These are phyloP conservation scores for Chelonus formosanus DNA, from an alignment of 2,888 invertebrate species.

Conservation along the genomic window DNA sequence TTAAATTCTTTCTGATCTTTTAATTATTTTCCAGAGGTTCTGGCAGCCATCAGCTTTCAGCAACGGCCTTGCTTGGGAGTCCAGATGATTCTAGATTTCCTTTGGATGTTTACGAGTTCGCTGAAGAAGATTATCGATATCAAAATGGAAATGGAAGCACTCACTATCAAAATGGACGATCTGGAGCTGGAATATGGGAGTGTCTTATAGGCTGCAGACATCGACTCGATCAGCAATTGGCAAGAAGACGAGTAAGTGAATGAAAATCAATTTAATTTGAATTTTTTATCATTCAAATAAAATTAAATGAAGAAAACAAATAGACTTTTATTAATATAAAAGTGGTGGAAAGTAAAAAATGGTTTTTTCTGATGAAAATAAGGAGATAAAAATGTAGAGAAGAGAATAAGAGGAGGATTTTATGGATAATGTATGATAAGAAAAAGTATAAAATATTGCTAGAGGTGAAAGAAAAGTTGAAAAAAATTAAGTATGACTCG, in stretches of 20 bases:
- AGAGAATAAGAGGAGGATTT: no score
- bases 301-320: no score
- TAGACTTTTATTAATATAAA: no score
- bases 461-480: neutral
- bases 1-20: conserved; percentile 4
- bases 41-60: conserved; percentile 84
- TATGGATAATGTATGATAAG: no score
- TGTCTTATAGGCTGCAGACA: conserved; percentile 82
- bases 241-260: conserved; percentile 76
- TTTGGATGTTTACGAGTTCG: conserved; percentile 75
- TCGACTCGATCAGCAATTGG: conserved; percentile 80
- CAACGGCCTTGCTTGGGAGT: conserved; percentile 82
- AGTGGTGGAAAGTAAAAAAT: no score
- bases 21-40: conserved; percentile 69
- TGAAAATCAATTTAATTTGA: neutral
- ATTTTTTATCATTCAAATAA: no score
- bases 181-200: conserved; percentile 72
- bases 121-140: conserved; percentile 69
- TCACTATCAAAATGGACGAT: conserved; percentile 64
- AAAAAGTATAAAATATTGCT: neutral
- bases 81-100: conserved; percentile 84
- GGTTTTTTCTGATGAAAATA: no score
- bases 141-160: conserved; percentile 58
- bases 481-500: neutral
- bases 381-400: no score